Conservation (phyloP, 2,113 vertebrate species). For the Daboia siamensis region DNA sequence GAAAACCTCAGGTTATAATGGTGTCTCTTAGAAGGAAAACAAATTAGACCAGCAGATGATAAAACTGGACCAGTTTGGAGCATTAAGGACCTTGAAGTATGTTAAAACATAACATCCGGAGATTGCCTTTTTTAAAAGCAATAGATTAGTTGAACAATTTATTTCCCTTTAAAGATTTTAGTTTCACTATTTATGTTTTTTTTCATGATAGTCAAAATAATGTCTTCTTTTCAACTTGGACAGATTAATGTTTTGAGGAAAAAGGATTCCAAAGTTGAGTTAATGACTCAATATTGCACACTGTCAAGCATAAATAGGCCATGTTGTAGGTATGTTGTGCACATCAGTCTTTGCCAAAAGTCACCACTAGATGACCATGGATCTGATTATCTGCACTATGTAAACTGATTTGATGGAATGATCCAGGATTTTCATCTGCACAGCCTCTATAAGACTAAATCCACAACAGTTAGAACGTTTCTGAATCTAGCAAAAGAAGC, state of each 20-base stretch:
- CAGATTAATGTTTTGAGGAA: conserved; percentile 20
- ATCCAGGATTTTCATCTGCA: conserved; percentile 56
- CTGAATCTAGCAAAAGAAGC: conserved; percentile 57
- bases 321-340: conserved; percentile 49
- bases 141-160: background rate
- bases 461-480: conserved; percentile 54
- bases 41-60: conserved; percentile 53
- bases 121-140: conserved; percentile 26
- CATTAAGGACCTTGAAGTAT: conserved; percentile 53
- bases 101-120: background rate
- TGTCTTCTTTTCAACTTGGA: conserved; percentile 26
- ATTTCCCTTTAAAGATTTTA: background rate
- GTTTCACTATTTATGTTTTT: background rate
- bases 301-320: conserved; percentile 52
- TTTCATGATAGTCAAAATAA: conserved; percentile 48
- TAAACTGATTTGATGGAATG: conserved; percentile 53
- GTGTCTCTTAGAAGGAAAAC: conserved; percentile 41
- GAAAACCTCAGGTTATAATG: conserved; percentile 52
- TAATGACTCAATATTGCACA: conserved; percentile 57
- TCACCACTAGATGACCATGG: conserved; percentile 52
- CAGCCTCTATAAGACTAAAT: conserved; percentile 45
- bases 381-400: conserved; percentile 43
- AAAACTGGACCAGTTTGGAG: conserved; percentile 47
- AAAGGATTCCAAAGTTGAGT: conserved; percentile 51
- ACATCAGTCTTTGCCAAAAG: conserved; percentile 53